These are phyloP conservation scores for Vombatus ursinus DNA, from an alignment of 2,113 vertebrate species.

Conservation along the genomic window DNA sequence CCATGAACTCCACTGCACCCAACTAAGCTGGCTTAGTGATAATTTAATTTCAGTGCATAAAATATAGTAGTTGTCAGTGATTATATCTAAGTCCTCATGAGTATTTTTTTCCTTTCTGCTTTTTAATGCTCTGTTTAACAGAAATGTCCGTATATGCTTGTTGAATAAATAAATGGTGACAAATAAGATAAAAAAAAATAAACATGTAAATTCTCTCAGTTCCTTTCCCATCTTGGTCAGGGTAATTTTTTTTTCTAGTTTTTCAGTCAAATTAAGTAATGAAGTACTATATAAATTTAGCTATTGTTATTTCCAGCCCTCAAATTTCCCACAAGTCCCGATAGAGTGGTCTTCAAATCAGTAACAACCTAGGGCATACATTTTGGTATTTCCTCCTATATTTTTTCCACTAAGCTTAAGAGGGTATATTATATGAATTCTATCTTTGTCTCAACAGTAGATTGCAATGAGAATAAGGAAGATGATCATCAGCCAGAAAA, in stretches of 20 bases:
- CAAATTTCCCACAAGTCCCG: neutral
- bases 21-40: neutral
- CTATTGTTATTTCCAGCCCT: neutral
- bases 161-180: slow-evolving; percentile 9
- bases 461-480: slow-evolving; percentile 20
- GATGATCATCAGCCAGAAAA: slow-evolving; percentile 48
- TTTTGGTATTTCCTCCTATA: slow-evolving; percentile 7
- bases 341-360: slow-evolving; percentile 23
- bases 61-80: neutral
- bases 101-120: neutral
- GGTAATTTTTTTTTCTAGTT: neutral
- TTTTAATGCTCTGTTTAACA: neutral
- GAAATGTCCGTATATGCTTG: slow-evolving; percentile 19
- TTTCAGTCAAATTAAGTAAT: neutral
- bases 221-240: neutral
- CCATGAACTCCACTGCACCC: neutral
- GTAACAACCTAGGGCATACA: slow-evolving; percentile 20
- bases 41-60: neutral
- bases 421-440: slow-evolving; percentile 12
- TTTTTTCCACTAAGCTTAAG: slow-evolving; percentile 13
- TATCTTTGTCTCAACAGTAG: slow-evolving; percentile 58
- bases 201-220: neutral
- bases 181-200: slow-evolving; percentile 37
- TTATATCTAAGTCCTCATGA: neutral
- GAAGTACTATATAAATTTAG: neutral